phyloP scores from a whole-genome alignment of 2,888 invertebrate species.

The Amblyjoppa proteus region DNA sequence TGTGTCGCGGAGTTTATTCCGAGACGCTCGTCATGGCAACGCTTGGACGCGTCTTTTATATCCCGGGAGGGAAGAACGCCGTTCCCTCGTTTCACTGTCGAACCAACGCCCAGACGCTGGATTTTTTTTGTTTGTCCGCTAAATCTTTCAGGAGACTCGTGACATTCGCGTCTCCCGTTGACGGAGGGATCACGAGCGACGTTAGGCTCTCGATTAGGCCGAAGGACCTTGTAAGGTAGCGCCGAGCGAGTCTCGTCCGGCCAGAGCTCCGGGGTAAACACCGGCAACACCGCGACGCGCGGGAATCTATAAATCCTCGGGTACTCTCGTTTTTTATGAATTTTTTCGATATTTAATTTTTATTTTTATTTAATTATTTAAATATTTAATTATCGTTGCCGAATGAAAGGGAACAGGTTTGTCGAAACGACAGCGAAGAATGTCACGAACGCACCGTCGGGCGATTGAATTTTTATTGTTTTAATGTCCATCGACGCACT shows the following conservation, averaged over 20 bases:
- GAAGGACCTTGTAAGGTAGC: slow-evolving; percentile 1
- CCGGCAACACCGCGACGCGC: slow-evolving; percentile 63
- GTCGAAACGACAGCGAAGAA: neutral
- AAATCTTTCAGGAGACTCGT: neutral
- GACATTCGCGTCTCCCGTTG: slow-evolving; percentile 27
- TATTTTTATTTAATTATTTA: neutral
- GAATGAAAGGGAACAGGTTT: neutral
- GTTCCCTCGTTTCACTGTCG: slow-evolving; percentile 1
- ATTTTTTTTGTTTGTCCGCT: neutral
- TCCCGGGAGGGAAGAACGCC: neutral
- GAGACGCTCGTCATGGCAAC: slow-evolving; percentile 63
- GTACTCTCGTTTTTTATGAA: neutral
- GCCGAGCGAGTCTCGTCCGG: neutral
- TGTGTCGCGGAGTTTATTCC: slow-evolving; percentile 46
- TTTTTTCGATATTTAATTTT: neutral
- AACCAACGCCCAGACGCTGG: slow-evolving; percentile 46
- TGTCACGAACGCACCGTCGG: neutral
- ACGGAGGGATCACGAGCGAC: slow-evolving; percentile 12
- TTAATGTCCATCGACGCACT: neutral
- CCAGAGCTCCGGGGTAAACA: slow-evolving; percentile 40
- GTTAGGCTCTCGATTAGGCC: neutral
- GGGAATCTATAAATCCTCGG: slow-evolving; percentile 32
- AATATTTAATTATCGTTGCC: neutral
- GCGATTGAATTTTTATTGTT: neutral
- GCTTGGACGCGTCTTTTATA: slow-evolving; percentile 18